Conservation (phyloP, 2,797 vertebrate species). For the Hippocampus kuda region DNA sequence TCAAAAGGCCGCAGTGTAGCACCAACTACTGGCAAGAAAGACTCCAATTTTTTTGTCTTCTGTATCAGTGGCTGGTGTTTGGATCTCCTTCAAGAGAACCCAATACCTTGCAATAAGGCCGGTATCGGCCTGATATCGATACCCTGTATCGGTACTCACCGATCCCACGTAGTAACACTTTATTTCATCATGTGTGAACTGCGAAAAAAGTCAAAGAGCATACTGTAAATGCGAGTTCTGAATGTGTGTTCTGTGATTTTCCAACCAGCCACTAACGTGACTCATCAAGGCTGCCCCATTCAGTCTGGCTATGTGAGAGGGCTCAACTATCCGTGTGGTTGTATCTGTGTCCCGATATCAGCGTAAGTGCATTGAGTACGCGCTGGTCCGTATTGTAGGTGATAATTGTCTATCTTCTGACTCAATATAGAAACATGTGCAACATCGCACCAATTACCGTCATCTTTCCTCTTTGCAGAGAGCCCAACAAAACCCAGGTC, state of each 20-base stretch:
- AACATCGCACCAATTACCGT: background rate
- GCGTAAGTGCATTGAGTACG: slow-evolving; percentile 70
- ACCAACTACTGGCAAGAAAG: too few relatives aligned
- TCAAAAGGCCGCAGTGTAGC: too few relatives aligned
- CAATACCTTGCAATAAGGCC: too few relatives aligned
- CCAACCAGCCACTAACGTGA: slow-evolving; percentile 75
- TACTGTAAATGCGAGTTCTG: background rate
- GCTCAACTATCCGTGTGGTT: slow-evolving; percentile 87
- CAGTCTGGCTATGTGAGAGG: slow-evolving; percentile 78
- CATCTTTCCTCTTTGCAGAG: slow-evolving; percentile 58
- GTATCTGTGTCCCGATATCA: slow-evolving; percentile 78
- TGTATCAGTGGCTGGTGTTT: too few relatives aligned
- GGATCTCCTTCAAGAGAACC: too few relatives aligned
- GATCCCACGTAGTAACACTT: too few relatives aligned
- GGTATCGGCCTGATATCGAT: too few relatives aligned
- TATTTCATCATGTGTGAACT: background rate
- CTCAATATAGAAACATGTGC: background rate
- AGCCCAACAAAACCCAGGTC: slow-evolving; percentile 75
- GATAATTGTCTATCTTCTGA: background rate
- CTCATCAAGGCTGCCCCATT: slow-evolving; percentile 72
- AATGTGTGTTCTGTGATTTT: slow-evolving; percentile 20
- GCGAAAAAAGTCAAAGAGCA: background rate
- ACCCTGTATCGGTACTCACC: too few relatives aligned
- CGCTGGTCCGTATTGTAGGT: background rate
- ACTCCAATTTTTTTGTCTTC: too few relatives aligned